phyloP scores from a whole-genome alignment of 2,888 invertebrate species.

The Amiota mariae region DNA sequence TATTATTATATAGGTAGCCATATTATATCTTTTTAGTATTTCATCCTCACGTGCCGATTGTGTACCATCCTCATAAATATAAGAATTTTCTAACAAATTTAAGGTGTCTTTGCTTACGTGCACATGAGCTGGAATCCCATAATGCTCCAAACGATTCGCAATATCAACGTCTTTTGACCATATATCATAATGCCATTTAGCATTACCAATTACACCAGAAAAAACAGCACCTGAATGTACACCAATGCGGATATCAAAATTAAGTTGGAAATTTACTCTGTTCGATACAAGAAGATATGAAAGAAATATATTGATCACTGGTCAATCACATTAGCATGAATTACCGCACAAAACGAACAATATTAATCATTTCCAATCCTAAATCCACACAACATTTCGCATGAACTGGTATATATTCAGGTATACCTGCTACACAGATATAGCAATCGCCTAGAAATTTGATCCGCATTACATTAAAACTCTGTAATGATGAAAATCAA shows the following conservation, averaged over 20 bases:
- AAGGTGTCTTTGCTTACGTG: constrained; percentile 88
- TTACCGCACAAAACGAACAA: constrained; percentile 85
- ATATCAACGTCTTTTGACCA: constrained; percentile 94
- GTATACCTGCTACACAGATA: constrained; percentile 90
- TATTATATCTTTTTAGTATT: constrained; percentile 80
- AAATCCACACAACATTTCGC: constrained; percentile 91
- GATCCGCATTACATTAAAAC: constrained; percentile 82
- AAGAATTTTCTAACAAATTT: constrained; percentile 79
- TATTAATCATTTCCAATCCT: constrained; percentile 90
- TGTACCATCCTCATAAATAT: constrained; percentile 82
- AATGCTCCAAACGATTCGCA: constrained; percentile 94
- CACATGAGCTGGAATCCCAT: constrained; percentile 90
- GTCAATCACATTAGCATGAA: too few species aligned
- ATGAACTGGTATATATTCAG: constrained; percentile 82
- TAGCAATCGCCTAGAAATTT: constrained; percentile 95
- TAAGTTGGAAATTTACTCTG: constrained; percentile 84
- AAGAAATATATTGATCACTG: too few species aligned
- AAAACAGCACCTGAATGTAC: constrained; percentile 92
- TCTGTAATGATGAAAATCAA: not conserved
- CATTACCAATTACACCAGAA: constrained; percentile 90
- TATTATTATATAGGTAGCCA: constrained; percentile 86
- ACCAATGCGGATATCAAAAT: constrained; percentile 96
- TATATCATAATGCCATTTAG: constrained; percentile 96
- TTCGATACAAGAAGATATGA: constrained; percentile 20
- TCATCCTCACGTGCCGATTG: constrained; percentile 80